Conservation (phyloP, 2,888 invertebrate species). For the Phytoseiulus persimilis region DNA sequence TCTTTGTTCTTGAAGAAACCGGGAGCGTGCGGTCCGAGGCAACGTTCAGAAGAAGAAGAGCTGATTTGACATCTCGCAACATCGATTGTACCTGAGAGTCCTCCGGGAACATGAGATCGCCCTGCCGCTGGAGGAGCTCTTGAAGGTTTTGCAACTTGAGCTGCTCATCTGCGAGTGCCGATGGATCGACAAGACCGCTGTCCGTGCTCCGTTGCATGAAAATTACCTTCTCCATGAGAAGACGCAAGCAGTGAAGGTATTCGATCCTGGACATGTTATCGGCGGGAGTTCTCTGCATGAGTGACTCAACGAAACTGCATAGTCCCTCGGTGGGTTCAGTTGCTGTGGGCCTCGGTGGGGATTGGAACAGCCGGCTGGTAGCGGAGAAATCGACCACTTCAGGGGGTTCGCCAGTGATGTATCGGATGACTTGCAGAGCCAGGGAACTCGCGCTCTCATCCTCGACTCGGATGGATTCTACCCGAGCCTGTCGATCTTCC, state of each 20-base stretch:
- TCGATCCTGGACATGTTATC: slow-evolving; percentile 26
- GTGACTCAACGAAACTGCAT: not conserved
- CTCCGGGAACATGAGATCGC: slow-evolving; percentile 10
- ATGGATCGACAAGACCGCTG: not conserved
- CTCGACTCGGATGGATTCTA: not conserved
- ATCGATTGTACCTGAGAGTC: slow-evolving; percentile 29
- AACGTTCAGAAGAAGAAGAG: not conserved
- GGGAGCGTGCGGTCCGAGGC: not conserved
- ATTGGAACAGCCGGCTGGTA: not conserved
- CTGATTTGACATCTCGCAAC: slow-evolving; percentile 7
- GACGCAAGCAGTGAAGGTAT: slow-evolving; percentile 25
- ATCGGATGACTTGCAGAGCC: slow-evolving; percentile 14
- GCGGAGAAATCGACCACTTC: not conserved
- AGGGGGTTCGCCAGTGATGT: slow-evolving; percentile 1
- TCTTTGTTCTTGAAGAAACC: not conserved
- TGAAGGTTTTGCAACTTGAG: not conserved
- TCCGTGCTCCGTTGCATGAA: slow-evolving; percentile 22
- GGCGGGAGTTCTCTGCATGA: not conserved
- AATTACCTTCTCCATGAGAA: slow-evolving; percentile 24
- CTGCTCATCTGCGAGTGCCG: slow-evolving; percentile 5
- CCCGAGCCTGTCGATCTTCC: not conserved
- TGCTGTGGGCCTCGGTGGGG: not conserved
- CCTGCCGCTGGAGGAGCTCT: slow-evolving; percentile 1
- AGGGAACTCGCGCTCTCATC: not conserved
- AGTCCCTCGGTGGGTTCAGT: not conserved